These are phyloP conservation scores for Lypha dubia DNA, from an alignment of 2,888 invertebrate species.

Conservation along the genomic window DNA sequence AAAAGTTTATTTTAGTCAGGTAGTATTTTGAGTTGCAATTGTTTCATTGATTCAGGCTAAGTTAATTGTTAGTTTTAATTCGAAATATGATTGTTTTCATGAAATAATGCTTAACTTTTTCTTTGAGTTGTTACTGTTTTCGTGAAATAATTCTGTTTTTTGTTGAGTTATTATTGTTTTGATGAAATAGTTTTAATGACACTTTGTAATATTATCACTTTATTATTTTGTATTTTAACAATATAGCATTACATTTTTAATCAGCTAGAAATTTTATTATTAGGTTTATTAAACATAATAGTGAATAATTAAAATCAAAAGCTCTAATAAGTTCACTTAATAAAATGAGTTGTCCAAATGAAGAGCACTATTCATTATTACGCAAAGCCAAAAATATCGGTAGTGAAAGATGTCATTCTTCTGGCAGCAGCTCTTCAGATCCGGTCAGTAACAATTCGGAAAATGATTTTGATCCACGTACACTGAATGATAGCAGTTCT, in stretches of 20 bases:
- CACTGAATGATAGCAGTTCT: constrained; percentile 4
- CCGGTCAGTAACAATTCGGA: constrained; percentile 10
- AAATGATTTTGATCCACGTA: constrained; percentile 16
- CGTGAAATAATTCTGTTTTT: neutral
- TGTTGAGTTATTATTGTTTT: too few species aligned
- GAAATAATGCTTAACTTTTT: neutral
- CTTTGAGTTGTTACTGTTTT: neutral
- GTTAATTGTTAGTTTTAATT: too few species aligned
- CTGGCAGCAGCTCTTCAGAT: constrained; percentile 4
- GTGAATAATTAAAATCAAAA: neutral
- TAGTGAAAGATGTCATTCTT: too few species aligned
- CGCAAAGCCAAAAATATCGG: too few species aligned
- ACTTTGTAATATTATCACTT: too few species aligned
- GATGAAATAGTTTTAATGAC: too few species aligned
- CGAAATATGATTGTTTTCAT: too few species aligned
- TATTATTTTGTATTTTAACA: constrained; percentile 17
- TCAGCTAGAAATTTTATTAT: constrained; percentile 12
- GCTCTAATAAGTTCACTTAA: neutral
- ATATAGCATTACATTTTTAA: constrained; percentile 25
- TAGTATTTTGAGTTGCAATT: too few species aligned
- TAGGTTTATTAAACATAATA: too few species aligned
- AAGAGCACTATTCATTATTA: constrained; percentile 14
- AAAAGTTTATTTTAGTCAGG: too few species aligned
- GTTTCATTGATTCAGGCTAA: too few species aligned
- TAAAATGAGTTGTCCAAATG: constrained; percentile 3